A percentile compares a stretch with the other conserved stretches of the same genome.
phyloP scores from a whole-genome alignment of 2,797 vertebrate genomes.

The Limnodromus scolopaceus region DNA sequence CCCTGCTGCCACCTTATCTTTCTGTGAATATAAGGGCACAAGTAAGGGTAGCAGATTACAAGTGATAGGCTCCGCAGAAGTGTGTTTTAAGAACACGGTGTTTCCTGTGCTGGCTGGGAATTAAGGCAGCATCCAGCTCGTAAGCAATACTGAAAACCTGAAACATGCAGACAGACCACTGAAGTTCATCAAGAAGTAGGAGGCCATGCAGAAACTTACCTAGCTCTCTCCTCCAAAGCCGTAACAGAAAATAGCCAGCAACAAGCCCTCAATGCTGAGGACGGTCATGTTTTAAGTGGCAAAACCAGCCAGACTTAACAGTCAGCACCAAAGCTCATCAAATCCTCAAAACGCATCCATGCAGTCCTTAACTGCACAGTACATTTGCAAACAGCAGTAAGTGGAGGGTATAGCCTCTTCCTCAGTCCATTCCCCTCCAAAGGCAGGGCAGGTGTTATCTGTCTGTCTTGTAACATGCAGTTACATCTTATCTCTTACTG shows the following conservation, averaged over 20 bases:
- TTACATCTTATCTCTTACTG: not conserved
- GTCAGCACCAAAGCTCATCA: not conserved
- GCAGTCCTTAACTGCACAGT: not conserved
- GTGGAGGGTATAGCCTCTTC: not conserved
- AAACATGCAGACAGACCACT: not conserved
- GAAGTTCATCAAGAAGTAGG: not conserved
- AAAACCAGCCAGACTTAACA: not conserved
- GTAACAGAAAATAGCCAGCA: not conserved
- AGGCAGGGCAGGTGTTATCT: not conserved
- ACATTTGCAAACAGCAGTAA: not conserved
- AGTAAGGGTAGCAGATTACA: constrained; percentile 70
- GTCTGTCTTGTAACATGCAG: not conserved
- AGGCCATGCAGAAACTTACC: not conserved
- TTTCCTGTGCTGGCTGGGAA: constrained; percentile 3
- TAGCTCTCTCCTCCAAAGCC: not conserved
- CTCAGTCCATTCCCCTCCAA: not conserved
- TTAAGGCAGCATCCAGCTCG: not conserved
- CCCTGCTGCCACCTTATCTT: constrained; percentile 68
- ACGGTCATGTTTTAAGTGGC: not conserved
- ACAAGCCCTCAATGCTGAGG: not conserved
- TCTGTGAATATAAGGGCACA: constrained; percentile 68
- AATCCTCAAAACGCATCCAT: not conserved
- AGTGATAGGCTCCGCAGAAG: constrained; percentile 33
- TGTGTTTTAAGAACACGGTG: constrained; percentile 34
- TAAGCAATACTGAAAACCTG: not conserved